Conservation (phyloP, 2,888 invertebrate species). For the Diarsia brunnea region DNA sequence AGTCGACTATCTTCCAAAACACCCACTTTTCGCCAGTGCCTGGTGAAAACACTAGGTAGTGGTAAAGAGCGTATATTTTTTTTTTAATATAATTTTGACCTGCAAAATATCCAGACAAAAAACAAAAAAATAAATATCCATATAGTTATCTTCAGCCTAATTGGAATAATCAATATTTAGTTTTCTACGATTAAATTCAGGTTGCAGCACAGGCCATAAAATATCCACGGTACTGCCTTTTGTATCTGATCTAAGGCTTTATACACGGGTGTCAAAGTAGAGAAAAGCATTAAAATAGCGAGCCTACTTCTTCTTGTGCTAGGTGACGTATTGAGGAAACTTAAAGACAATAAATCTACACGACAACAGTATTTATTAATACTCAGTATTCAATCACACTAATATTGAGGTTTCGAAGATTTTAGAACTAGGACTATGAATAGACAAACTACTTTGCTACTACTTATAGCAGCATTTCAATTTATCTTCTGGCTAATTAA, state of each 20-base stretch:
- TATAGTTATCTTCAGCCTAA: neutral
- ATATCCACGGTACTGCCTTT: neutral
- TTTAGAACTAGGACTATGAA: slow-evolving; percentile 5
- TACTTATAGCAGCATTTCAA: slow-evolving; percentile 16
- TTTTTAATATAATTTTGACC: neutral
- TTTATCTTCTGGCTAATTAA: slow-evolving; percentile 49
- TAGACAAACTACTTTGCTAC: neutral
- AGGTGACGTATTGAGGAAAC: neutral
- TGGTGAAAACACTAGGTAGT: neutral
- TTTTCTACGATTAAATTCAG: neutral
- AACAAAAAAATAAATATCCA: no score
- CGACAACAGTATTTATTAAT: slow-evolving; percentile 21
- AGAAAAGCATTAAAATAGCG: neutral
- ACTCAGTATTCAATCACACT: slow-evolving; percentile 37
- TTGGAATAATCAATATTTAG: neutral
- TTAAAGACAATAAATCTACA: slow-evolving; percentile 18
- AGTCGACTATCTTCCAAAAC: neutral
- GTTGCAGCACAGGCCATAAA: neutral
- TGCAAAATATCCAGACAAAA: no score
- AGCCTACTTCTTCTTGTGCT: neutral
- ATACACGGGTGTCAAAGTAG: neutral
- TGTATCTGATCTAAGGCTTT: neutral
- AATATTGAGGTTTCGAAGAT: slow-evolving; percentile 1
- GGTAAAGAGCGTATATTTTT: neutral
- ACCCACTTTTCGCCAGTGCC: neutral